Evolutionary conservation across 2,797 vertebrate genomes (phyloP).

Genomic region (Diplodus puntazzo): DNA sequence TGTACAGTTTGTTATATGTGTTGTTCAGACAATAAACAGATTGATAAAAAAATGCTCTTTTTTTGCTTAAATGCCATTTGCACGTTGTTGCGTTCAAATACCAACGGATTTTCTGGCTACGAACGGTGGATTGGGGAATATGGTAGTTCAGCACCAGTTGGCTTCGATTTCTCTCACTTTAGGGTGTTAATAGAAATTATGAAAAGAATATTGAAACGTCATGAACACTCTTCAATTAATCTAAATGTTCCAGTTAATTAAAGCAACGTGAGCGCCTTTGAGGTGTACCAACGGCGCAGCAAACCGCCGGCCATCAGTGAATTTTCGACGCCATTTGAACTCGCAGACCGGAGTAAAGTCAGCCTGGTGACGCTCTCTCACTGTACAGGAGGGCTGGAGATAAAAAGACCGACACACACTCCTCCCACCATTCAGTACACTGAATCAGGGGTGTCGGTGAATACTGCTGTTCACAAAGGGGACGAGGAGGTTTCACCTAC

Average conservation of each 20-base stretch:
- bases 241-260: accelerated
- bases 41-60: not conserved
- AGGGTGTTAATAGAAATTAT: accelerated
- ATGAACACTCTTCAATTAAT: accelerated
- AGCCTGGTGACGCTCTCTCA: constrained; percentile 55
- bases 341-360: constrained; percentile 44
- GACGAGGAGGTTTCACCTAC: constrained; percentile 1
- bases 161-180: too few species aligned
- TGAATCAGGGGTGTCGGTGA: constrained; percentile 34
- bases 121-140: accelerated
- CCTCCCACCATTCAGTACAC: constrained; percentile 62
- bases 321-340: constrained; percentile 34
- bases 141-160: not conserved
- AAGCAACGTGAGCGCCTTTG: not conserved
- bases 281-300: not conserved
- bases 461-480: not conserved
- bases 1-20: not conserved
- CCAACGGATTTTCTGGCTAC: constrained; percentile 9
- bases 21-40: not conserved
- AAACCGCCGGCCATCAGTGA: not conserved
- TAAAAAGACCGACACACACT: constrained; percentile 60
- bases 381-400: constrained; percentile 46
- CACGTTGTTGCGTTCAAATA: constrained; percentile 44
- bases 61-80: constrained; percentile 3
- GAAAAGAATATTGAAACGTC: accelerated